Base-by-base conservation (phyloP, 2,797 vertebrate species). In the Onychomys torridus region DNA sequence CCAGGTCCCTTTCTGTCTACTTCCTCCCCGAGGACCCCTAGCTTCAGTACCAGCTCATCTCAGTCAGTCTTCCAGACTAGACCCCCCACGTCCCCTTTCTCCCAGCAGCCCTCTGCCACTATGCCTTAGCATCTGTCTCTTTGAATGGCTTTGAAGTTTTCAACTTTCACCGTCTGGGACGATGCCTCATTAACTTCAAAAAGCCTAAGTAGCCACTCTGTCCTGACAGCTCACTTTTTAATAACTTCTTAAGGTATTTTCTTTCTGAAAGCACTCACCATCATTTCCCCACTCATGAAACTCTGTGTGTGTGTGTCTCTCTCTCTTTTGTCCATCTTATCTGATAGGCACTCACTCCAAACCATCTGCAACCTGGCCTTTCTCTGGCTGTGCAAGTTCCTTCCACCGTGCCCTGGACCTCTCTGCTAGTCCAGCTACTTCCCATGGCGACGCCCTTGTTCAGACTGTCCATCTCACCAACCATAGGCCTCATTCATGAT, bases 281-380 rank as follows among this genome's bases (percentile, higher is more conserved):
- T 61, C 75, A 90, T 49, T 90, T 78, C 93, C 40, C 49, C 90
- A 32, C 37, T 78, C 27, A 46, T 69, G 43, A 91, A 95, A 94
- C 14, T 71, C 65, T 43, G 8, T 37, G 16, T 79, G n/a, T n/a
- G n/a, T n/a, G n/a, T n/a, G n/a, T n/a, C n/a, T n/a, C 0, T 55
- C 49, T 91, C 29, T 84, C 75, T 84, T 78, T 85, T 32, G 32
- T 21, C 52, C 73, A 3, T 90, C 52, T 85, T 92, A 6, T 76
- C 75, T 89, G 79, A 78, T 16, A 87, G 6, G 29, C 4, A 55
- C 3, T 37, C 57, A 37, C 91, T 46, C 4, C 75, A 79, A 94
- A 85, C n/a, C 27, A 13, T 46, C 86, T 75, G 9, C 46, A 83
- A 63, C 4, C 27, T 86, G 19, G 37, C 1, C 46, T 86, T 67